Conservation (phyloP, 2,113 vertebrate species). For the Anseranas semipalmata region DNA sequence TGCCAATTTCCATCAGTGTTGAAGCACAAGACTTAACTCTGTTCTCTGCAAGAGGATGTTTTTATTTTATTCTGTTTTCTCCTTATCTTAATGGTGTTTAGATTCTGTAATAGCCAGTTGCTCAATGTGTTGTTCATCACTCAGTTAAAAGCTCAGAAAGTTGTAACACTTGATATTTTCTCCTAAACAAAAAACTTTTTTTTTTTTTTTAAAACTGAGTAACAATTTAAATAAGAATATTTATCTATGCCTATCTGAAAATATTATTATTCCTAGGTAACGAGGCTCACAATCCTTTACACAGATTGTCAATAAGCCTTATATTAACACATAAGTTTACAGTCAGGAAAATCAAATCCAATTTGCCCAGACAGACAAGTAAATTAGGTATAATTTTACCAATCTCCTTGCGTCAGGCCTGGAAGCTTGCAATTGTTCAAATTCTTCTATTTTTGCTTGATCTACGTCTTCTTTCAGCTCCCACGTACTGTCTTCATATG, state of each 20-base stretch:
- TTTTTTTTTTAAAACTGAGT: neutral
- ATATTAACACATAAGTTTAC: neutral
- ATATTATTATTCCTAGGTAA: neutral
- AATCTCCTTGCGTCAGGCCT: slow-evolving; percentile 88
- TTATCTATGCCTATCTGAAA: neutral
- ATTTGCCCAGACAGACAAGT: slow-evolving; percentile 36
- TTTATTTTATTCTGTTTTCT: neutral
- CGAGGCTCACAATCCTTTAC: neutral
- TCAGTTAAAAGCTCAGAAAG: neutral
- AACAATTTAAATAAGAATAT: neutral
- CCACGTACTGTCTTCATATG: slow-evolving; percentile 99
- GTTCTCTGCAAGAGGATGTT: neutral
- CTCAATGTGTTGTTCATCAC: neutral
- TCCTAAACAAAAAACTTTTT: neutral
- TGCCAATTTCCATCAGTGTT: neutral
- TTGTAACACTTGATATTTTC: neutral
- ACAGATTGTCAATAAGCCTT: neutral
- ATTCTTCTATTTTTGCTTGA: slow-evolving; percentile 97
- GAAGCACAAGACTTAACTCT: neutral
- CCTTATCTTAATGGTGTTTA: neutral
- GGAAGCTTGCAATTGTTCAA: slow-evolving; percentile 93
- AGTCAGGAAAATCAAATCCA: neutral
- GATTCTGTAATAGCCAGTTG: neutral
- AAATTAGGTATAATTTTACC: slow-evolving; percentile 80
- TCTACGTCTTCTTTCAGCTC: slow-evolving; percentile 98